Base-by-base conservation (phyloP, 2,113 vertebrate species). In the Rissa tridactyla region DNA sequence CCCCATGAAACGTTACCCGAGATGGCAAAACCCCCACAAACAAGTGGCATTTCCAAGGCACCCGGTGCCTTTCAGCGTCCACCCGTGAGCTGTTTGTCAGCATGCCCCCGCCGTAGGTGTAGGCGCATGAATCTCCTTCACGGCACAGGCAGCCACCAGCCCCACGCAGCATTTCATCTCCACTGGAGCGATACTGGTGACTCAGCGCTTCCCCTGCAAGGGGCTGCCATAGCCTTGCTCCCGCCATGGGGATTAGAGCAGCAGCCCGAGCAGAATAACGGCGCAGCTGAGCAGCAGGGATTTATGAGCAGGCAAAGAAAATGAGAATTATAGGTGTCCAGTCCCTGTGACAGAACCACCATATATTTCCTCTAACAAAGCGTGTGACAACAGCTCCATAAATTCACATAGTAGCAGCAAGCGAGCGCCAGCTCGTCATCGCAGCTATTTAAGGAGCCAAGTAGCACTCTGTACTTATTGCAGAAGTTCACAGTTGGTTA, bases 401-500 rank as follows among this genome's bases (percentile, higher is more conserved):
- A 98, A 98, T 98, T 97, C 97, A 95, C 96, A 91, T 96, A 97
- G 97, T 96, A 97, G 96, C 97, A 97, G 97, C 47, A 96, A 97
- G 90, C 8, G 11, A 98, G 92, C 10, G 86, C 95, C 94, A 94
- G 86, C 92, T 97, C 85, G 8, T 97, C 98, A 96, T 96, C 29
- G 2, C 89, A 97, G 96, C 96, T 98, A 98, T 98, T 98, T 97
- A 96, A 92, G 93, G 97, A 98, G 93, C 68, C 81, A 95, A 97
- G 95, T 76, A 96, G 94, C 96, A 90, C 95, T 96, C 90, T 95
- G 77, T 96, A 93, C 90, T 94, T 96, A 97, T 92, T 96, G 96
- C 94, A 98, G 94, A 98, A 98, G 96, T 98, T 98, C 96, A 97
- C 97, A 97, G 97, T 94, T 94, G 69, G 96, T 98, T 98, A 98